Base-by-base conservation (phyloP, 1,140 invertebrate species). In the Achroia grisella region DNA sequence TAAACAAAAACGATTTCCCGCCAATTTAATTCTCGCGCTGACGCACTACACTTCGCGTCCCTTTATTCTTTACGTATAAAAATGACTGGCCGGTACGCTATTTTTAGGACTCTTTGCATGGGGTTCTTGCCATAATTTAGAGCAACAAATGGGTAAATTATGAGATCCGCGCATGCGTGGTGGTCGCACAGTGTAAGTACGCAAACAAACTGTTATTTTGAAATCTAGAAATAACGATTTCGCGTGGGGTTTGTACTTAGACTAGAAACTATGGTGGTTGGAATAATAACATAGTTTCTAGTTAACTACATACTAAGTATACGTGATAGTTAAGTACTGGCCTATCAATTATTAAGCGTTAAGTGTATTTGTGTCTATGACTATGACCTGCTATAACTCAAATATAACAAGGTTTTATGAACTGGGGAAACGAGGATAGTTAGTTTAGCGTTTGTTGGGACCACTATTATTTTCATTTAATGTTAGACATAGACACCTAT, bases 81-180 rank as follows among this genome's bases (percentile, higher is more conserved):
- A 63, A 71, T 71, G 68, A 62, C 61, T 36, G 58, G 46, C 33
- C 14, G 43, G 44, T 39, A 48, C 46, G 63, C 68, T 77, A 78
- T 78, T 78, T 78, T 73, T 65, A 42, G 37, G 62, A 23, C 6
- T 56, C 72, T 76, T 66, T 63, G 77, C 75, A 75, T 78, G 75
- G 72, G 77, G 77, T 76, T 59, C 61, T 56, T 55, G 46, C 48
- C 61, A 54, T 74, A 70, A 77, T 77, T 79, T 76, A 48, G 73
- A 65, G 65, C 66, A 69, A 67, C 62, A 76, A 74, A 71, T 72
- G 68, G 48, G 46, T 61, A 49, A 63, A 80, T 77, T 82, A 79
- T 66, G 57, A 36, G 54, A 68, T 67, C 63, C 72, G 71, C 74
- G 78, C 78, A 82, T 82, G 76, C 78, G 75, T 69, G 71, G 77